A percentile compares a stretch with the other conserved stretches of the same genome.
These are phyloP conservation scores for Variabilichromis moorii DNA, from an alignment of 2,113 vertebrate species.

Conservation along the genomic window DNA sequence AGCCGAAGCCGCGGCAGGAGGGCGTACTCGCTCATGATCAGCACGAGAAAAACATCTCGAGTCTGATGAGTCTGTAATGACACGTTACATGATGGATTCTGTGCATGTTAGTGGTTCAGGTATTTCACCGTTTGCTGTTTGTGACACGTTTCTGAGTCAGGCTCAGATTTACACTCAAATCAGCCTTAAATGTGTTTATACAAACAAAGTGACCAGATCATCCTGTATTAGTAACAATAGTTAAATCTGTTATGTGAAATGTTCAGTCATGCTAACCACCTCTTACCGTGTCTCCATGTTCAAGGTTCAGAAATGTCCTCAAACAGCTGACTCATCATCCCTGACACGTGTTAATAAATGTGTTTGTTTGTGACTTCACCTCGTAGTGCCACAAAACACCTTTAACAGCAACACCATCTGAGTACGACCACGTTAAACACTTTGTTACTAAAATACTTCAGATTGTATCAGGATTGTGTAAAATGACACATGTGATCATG, in stretches of 20 bases:
- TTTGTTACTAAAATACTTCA: neutral
- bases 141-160: neutral
- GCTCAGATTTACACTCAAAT: neutral
- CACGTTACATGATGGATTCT: constrained; percentile 3
- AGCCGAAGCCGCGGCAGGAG: neutral
- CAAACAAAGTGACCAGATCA: fast-evolving
- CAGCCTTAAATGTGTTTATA: neutral
- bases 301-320: neutral
- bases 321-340: neutral
- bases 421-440: neutral
- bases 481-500: neutral
- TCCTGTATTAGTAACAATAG: neutral
- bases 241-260: neutral
- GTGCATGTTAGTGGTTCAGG: neutral
- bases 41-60: constrained; percentile 3
- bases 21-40: constrained; percentile 20
- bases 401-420: neutral
- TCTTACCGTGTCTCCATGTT: neutral
- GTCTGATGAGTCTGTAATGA: constrained; percentile 5
- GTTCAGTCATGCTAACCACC: neutral
- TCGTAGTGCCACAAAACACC: neutral
- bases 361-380: neutral
- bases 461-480: neutral
- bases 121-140: neutral
- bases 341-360: neutral